A percentile compares a stretch with the other conserved stretches of the same genome.
Evolutionary conservation across 2,888 invertebrate genomes (phyloP).

Genomic region (Nomada goodeniana): DNA sequence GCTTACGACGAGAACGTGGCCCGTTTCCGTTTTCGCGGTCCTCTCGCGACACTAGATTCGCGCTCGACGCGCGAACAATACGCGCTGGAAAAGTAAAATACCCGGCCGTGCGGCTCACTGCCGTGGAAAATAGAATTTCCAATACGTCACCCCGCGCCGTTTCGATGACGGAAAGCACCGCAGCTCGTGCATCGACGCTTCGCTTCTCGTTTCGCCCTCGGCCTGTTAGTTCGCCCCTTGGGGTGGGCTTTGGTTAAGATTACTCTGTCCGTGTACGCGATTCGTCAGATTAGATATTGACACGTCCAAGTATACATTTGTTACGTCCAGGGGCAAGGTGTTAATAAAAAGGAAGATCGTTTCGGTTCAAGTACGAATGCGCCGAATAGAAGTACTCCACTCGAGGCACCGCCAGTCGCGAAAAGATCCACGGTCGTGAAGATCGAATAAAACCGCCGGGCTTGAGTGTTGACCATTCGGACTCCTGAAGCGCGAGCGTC

Average conservation of each 20-base stretch:
- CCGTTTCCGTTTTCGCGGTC: slow-evolving; percentile 58
- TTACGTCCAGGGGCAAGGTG: too few relatives aligned
- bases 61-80: slow-evolving; percentile 52
- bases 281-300: too few relatives aligned
- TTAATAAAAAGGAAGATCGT: too few relatives aligned
- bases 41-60: slow-evolving; percentile 45
- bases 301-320: too few relatives aligned
- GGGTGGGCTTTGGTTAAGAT: not conserved
- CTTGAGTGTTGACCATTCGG: too few relatives aligned
- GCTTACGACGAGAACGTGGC: slow-evolving; percentile 53
- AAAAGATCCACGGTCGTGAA: too few relatives aligned
- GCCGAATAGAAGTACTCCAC: too few relatives aligned
- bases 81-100: slow-evolving; percentile 61
- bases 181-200: slow-evolving; percentile 57
- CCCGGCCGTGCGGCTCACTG: slow-evolving; percentile 47
- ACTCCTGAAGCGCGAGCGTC: too few relatives aligned
- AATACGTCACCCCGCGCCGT: slow-evolving; percentile 58
- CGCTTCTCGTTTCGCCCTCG: slow-evolving; percentile 5
- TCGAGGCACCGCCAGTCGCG: too few relatives aligned
- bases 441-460: too few relatives aligned
- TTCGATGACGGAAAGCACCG: slow-evolving; percentile 54
- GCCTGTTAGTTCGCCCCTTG: not conserved
- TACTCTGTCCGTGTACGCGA: not conserved
- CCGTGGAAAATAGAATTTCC: slow-evolving; percentile 72
- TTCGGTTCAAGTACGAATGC: too few relatives aligned